A percentile compares a stretch with the other conserved stretches of the same genome.
These are phyloP conservation scores for Origma solitaria DNA, from an alignment of 2,113 vertebrate species.

Conservation along the genomic window DNA sequence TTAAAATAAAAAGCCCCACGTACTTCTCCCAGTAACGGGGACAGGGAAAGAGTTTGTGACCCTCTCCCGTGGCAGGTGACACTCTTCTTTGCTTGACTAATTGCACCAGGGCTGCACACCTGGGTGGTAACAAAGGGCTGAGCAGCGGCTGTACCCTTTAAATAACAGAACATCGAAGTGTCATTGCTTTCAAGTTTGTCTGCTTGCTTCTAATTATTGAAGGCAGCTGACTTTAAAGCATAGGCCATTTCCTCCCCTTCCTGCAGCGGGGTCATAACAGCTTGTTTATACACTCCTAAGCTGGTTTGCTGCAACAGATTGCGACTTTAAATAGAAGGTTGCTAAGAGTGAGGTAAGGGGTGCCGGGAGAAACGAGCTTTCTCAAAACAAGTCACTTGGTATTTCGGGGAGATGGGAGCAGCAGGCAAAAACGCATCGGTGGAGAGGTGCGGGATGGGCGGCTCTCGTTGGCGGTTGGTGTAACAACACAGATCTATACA, in stretches of 20 bases:
- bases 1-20: neutral
- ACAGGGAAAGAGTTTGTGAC: neutral
- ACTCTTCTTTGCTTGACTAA: conserved; percentile 7
- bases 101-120: neutral
- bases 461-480: neutral
- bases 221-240: conserved; percentile 48
- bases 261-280: neutral
- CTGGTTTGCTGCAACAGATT: conserved; percentile 22
- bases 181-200: conserved; percentile 33
- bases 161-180: conserved; percentile 23
- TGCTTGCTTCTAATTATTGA: conserved; percentile 47
- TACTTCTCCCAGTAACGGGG: neutral
- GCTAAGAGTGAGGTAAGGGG: conserved; percentile 40
- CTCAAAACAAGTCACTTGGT: conserved; percentile 36
- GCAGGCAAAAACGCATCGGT: conserved; percentile 11
- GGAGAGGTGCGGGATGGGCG: neutral
- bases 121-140: neutral
- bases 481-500: neutral
- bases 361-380: neutral
- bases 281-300: neutral
- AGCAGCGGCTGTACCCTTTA: neutral
- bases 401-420: conserved; percentile 30
- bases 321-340: conserved; percentile 49
- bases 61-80: neutral
- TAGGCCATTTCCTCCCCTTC: conserved; percentile 46